Evolutionary conservation across 2,888 invertebrate genomes (phyloP).

Genomic region (Andrena camellia): DNA sequence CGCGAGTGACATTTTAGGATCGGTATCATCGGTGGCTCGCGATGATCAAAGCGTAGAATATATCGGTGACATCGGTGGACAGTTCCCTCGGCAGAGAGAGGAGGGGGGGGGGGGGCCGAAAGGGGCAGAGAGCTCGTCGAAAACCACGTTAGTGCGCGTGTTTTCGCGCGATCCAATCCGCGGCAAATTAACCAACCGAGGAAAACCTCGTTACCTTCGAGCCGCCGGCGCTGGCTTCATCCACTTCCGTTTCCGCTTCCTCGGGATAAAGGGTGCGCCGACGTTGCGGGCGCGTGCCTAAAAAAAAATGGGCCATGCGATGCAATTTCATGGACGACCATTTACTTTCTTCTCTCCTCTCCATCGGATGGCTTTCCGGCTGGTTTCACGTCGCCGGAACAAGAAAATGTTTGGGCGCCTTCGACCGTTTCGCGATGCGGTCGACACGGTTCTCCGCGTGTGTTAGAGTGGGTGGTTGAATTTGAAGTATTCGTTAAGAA

Average conservation of each 20-base stretch:
- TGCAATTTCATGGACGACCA: slow-evolving; percentile 29
- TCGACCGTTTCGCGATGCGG: neutral
- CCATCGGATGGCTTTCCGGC: neutral
- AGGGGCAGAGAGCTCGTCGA: slow-evolving; percentile 57
- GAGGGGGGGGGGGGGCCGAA: slow-evolving; percentile 14
- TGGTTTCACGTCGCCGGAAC: neutral
- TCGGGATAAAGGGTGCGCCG: slow-evolving; percentile 64
- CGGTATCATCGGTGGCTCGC: slow-evolving; percentile 59
- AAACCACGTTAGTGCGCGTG: slow-evolving; percentile 75
- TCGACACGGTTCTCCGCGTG: neutral
- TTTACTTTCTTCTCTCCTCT: slow-evolving; percentile 6
- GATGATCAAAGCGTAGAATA: slow-evolving; percentile 69
- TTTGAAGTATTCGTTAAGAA: too few species aligned
- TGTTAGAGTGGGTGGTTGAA: too few species aligned
- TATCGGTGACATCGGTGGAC: slow-evolving; percentile 59
- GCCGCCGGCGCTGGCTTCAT: slow-evolving; percentile 66
- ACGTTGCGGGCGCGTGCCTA: slow-evolving; percentile 34
- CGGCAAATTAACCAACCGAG: slow-evolving; percentile 78
- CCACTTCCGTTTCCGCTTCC: slow-evolving; percentile 71
- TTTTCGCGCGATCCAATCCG: slow-evolving; percentile 81
- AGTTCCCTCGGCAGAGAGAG: slow-evolving; percentile 35
- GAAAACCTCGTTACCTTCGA: slow-evolving; percentile 78
- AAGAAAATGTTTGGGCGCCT: neutral
- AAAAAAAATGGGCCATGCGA: slow-evolving; percentile 25
- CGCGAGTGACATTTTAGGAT: slow-evolving; percentile 60